A percentile compares a stretch with the other conserved stretches of the same genome.
phyloP scores from a whole-genome alignment of 2,888 invertebrate genomes.

The Psylliodes chrysocephalus region DNA sequence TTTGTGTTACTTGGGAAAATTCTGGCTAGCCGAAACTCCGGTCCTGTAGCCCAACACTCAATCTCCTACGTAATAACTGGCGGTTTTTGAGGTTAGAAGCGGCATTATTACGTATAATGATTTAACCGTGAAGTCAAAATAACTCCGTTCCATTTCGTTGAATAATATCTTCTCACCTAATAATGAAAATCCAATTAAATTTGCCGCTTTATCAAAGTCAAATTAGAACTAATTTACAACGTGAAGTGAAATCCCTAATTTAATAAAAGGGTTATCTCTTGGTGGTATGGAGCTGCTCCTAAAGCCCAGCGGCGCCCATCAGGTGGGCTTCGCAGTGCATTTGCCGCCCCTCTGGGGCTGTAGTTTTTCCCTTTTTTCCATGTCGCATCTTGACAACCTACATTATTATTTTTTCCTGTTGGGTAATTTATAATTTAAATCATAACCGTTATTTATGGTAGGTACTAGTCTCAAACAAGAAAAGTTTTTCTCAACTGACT shows the following conservation, averaged over 20 bases:
- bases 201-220: slow-evolving; percentile 27
- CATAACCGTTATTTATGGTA: too few species aligned
- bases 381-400: too few species aligned
- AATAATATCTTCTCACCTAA: slow-evolving; percentile 17
- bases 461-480: too few species aligned
- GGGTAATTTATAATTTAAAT: too few species aligned
- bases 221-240: slow-evolving; percentile 27
- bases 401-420: too few species aligned
- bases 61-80: neutral
- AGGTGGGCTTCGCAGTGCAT: too few species aligned
- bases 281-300: slow-evolving; percentile 3
- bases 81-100: neutral
- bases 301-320: too few species aligned
- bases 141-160: neutral
- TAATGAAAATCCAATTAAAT: slow-evolving; percentile 27
- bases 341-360: too few species aligned
- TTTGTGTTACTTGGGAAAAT: too few species aligned
- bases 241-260: slow-evolving; percentile 26
- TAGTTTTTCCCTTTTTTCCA: too few species aligned
- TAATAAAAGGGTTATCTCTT: slow-evolving; percentile 29
- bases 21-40: too few species aligned
- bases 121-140: neutral
- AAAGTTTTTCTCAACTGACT: too few species aligned
- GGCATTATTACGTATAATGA: neutral
- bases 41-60: neutral